These are phyloP conservation scores for Stenodera caucasica DNA, from an alignment of 2,888 invertebrate genomes.

Conservation along the genomic window DNA sequence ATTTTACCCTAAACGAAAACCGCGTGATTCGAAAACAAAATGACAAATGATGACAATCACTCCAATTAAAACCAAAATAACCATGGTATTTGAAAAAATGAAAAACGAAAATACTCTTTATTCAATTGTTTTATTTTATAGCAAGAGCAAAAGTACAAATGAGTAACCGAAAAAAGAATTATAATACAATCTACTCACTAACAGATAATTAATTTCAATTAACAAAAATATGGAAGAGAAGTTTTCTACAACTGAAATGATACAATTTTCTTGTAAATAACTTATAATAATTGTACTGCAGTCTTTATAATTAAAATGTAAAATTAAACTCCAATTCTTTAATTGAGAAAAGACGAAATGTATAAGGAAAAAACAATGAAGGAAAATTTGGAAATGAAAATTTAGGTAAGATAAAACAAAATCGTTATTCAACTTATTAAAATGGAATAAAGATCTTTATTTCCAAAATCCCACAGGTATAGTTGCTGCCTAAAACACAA, in stretches of 20 bases:
- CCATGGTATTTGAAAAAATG: not conserved
- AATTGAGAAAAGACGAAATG: not conserved
- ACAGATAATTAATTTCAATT: not conserved
- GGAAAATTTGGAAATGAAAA: not conserved
- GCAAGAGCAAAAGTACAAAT: not conserved
- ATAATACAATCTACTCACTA: not conserved
- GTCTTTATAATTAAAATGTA: not conserved
- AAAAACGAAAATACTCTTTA: not conserved
- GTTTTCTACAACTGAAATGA: not conserved
- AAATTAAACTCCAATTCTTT: not conserved
- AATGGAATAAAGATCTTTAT: conserved; percentile 53
- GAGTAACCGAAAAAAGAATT: not conserved
- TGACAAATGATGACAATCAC: not conserved
- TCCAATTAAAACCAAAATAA: not conserved
- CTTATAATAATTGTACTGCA: not conserved
- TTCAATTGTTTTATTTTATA: not conserved
- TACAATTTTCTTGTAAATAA: not conserved
- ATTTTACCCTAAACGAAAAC: not conserved
- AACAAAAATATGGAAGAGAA: not conserved
- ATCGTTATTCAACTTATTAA: conserved; percentile 47
- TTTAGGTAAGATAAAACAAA: conserved; percentile 27
- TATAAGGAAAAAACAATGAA: not conserved
- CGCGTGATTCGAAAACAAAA: not conserved
- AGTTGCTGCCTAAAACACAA: conserved; percentile 49
- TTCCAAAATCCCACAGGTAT: conserved; percentile 45